A percentile compares a stretch with the other conserved stretches of the same genome.
Evolutionary conservation across 2,113 vertebrate species (phyloP).

Genomic region (Chrysochloris asiatica): DNA sequence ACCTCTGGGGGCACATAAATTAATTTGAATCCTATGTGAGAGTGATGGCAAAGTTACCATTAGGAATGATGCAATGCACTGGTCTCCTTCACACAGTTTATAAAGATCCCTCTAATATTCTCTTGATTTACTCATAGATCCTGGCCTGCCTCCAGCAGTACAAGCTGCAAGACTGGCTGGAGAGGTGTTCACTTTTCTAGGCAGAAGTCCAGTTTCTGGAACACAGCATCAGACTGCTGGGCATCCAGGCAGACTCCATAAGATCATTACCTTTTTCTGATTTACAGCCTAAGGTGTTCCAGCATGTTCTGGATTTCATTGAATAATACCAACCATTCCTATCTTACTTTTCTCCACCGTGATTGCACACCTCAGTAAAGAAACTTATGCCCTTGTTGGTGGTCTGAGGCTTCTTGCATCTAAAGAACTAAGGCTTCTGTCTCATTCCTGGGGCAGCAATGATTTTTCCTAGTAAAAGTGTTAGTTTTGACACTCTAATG

Average conservation of each 20-base stretch:
- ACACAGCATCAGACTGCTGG: neutral
- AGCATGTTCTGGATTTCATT: neutral
- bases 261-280: neutral
- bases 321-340: neutral
- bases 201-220: slow-evolving; percentile 5
- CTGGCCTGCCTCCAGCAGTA: neutral
- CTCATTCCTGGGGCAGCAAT: neutral
- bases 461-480: neutral
- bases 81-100: neutral
- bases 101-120: slow-evolving; percentile 41
- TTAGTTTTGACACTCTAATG: neutral
- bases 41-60: neutral
- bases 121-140: neutral
- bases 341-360: neutral
- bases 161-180: neutral
- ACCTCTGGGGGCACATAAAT: neutral
- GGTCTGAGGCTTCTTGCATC: neutral
- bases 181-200: neutral
- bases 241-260: neutral
- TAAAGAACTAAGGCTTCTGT: neutral
- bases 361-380: neutral
- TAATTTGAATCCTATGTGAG: neutral
- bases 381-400: neutral
- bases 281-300: neutral
- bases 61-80: neutral